Conservation (phyloP, 92 coral and sea anemone species). For the Paragorgia papillata region DNA sequence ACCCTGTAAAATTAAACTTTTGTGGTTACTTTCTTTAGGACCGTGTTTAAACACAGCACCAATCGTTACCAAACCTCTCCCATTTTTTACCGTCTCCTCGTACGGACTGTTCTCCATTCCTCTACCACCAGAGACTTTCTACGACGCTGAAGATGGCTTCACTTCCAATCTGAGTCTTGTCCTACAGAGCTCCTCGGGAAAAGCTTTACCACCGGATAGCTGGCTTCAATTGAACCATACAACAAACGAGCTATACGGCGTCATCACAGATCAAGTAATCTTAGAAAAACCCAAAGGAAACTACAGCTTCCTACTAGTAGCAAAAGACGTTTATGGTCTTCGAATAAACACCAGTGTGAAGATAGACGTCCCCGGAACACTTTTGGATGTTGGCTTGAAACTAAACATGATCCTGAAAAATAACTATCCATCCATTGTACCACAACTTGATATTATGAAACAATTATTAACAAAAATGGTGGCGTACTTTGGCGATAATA, state of each 20-base stretch:
- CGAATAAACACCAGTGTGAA: slow-evolving; percentile 20
- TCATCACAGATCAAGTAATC: slow-evolving; percentile 29
- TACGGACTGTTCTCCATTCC: slow-evolving; percentile 16
- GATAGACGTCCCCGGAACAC: slow-evolving; percentile 15
- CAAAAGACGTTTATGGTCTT: slow-evolving; percentile 38
- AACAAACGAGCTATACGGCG: slow-evolving; percentile 40
- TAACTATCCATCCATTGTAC: slow-evolving; percentile 33
- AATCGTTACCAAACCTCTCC: neutral
- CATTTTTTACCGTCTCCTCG: slow-evolving; percentile 27
- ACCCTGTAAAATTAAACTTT: too few species aligned
- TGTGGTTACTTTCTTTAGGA: neutral
- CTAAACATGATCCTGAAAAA: slow-evolving; percentile 36
- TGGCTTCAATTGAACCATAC: slow-evolving; percentile 53
- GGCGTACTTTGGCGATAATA: slow-evolving; percentile 13
- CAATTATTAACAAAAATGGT: slow-evolving; percentile 32
- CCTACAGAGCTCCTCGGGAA: slow-evolving; percentile 20
- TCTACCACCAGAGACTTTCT: slow-evolving; percentile 42
- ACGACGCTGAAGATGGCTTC: slow-evolving; percentile 53
- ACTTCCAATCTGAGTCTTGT: slow-evolving; percentile 26
- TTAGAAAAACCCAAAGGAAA: slow-evolving; percentile 29
- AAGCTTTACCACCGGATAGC: slow-evolving; percentile 20
- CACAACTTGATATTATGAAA: slow-evolving; percentile 38
- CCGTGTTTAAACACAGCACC: slow-evolving; percentile 53
- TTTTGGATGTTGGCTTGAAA: slow-evolving; percentile 29
- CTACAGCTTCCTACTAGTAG: slow-evolving; percentile 32